Evolutionary conservation across 2,888 invertebrate species (phyloP), one percentile per base, ranked within the genome.

Genomic region (Graphium colonna): DNA sequence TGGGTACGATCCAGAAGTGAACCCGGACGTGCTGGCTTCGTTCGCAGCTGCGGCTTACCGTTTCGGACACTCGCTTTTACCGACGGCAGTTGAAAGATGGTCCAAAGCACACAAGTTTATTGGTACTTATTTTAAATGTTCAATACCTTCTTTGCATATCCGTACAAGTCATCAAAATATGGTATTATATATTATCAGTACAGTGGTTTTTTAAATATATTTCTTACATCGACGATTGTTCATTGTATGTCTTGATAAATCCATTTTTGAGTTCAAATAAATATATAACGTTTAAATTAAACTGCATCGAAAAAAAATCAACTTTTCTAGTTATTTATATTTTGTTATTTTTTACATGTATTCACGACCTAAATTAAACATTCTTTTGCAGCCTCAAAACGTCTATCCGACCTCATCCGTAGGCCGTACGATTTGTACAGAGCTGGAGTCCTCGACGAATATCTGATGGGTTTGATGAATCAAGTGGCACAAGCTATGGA

Each of bases 401-500:
- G 97, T 65, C 85, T 97, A 45, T 96, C 97, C 0, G 96, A 97
- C 73, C 91, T 97, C 52, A 96, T 97, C 71, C 92, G 97, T 65
- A 92, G 96, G 68, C 97, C 97, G 0, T 97, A 94, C 75, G 97
- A 97, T 79, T 87, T 97, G 60, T 97, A 97, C 82, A 92, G 97
- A 70, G 96, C 97, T 13, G 97, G 97, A 51, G 95, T 97, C 2
- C 85, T 97, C 26, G 97, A 97, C 74, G 96, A 97, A 82, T 97
- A 97, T 75, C 93, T 97, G 31, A 96, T 97, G 95, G 97, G 97
- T 33, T 85, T 97, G 60, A 95, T 96, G 94, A 97, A 97, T 79
- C 97, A 97, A 90, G 96, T 97, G 16, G 96, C 97, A 1, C 97
- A 97, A 80, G 96, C 97, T 71, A 97, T 97, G 96, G 97, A 97